Evolutionary conservation across 2,888 invertebrate species (phyloP), one percentile per base, ranked within the genome.

Genomic region (Seira ritae): DNA sequence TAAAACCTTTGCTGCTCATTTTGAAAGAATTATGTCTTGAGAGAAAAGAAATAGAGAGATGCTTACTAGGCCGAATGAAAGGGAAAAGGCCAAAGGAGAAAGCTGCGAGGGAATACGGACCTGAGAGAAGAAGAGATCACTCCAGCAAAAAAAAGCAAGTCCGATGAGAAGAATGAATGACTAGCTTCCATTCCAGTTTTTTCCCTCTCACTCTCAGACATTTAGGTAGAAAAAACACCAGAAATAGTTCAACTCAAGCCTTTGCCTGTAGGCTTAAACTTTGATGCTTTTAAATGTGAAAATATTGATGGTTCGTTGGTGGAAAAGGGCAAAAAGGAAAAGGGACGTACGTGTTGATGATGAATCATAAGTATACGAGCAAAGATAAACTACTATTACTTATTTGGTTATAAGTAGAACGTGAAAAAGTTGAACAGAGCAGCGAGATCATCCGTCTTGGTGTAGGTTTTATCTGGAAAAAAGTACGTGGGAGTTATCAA

Each of bases 191-290:
- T 42, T 60, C 60, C 60, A 3, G 42, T 12, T 17, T 60, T 50
- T 23, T 42, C 73, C 31, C 73, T 55, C 68, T 37, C 15, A 42
- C 37, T 37, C 66, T 17, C 22, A 66, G n/a, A 23, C 23, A 60
- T 17, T 10, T 42, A 42, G 12, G 42, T 42, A 42, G 42, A 12
- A 60, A 42, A 42, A 8, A 42, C 42, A 8, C 42, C 42, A 42
- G n/a, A n/a, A 42, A 42, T 42, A n/a, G n/a, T n/a, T n/a, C n/a
- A 42, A 42, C 42, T 42, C 6, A 12, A 42, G 42, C 42, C 6
- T 42, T 42, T 46, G 80, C 74, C 80, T 80, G 67, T 73, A 55
- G 73, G 78, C 72, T 79, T 79, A 79, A 72, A 72, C 73, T 67
- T 66, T 79, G 79, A 72, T 79, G 80, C 55, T 80, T 37, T 60